Evolutionary conservation across 2,888 invertebrate species (phyloP).

Genomic region (Ormyrus thymus): DNA sequence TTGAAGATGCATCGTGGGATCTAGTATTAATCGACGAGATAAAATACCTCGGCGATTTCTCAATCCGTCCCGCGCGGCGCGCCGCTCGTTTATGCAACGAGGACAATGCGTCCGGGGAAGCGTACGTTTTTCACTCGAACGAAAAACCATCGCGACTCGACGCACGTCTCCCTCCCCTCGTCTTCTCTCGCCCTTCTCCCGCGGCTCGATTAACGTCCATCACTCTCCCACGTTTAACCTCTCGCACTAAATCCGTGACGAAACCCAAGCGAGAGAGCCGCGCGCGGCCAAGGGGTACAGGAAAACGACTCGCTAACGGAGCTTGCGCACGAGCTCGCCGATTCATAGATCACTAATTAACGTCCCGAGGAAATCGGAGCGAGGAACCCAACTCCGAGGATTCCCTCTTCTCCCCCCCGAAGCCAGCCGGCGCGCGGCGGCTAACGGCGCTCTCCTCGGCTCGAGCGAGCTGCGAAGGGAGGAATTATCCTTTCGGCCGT

Average conservation of each 20-base stretch:
- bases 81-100: neutral
- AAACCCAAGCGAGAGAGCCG: slow-evolving; percentile 14
- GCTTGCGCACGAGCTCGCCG: neutral
- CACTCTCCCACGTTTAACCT: slow-evolving; percentile 4
- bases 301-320: slow-evolving; percentile 35
- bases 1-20: neutral
- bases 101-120: neutral
- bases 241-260: slow-evolving; percentile 40
- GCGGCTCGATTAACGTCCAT: slow-evolving; percentile 40
- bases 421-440: neutral
- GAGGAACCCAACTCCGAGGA: neutral
- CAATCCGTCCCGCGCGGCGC: neutral
- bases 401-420: neutral
- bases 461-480: slow-evolving; percentile 24
- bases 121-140: neutral
- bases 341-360: slow-evolving; percentile 50
- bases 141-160: neutral
- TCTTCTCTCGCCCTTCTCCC: neutral
- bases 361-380: slow-evolving; percentile 52
- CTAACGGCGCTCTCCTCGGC: slow-evolving; percentile 26
- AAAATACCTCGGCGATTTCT: neutral
- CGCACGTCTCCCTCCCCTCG: neutral
- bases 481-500: slow-evolving; percentile 63
- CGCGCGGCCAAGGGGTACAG: too few relatives aligned
- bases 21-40: neutral